Conservation (phyloP, 2,113 vertebrate genomes). For the Glareola pratincola region DNA sequence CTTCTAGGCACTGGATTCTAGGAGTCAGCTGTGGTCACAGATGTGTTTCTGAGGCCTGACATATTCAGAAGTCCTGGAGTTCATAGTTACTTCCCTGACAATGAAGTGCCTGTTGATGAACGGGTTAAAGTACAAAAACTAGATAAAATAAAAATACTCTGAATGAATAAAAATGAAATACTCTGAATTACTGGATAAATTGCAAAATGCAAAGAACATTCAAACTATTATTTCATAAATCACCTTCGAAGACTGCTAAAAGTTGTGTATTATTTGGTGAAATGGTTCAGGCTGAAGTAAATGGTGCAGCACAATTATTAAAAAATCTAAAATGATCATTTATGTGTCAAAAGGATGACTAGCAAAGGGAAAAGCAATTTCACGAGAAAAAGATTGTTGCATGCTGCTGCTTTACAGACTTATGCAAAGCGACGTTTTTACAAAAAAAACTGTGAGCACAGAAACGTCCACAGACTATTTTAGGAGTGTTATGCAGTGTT, state of each 20-base stretch:
- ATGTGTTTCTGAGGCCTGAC: neutral
- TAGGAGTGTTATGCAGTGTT: neutral
- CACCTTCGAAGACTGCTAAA: neutral
- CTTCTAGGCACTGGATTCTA: neutral
- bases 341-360: constrained; percentile 22
- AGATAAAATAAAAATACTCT: neutral
- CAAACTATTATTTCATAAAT: constrained; percentile 22
- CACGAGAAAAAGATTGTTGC: neutral
- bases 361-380: neutral
- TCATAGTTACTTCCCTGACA: neutral
- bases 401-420: constrained; percentile 1
- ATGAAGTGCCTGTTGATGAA: neutral
- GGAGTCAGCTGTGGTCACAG: neutral
- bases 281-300: constrained; percentile 25
- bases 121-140: neutral
- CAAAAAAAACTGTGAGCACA: neutral
- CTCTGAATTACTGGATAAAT: neutral
- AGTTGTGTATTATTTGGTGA: neutral
- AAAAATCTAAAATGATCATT: constrained; percentile 33
- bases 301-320: constrained; percentile 8
- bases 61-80: neutral
- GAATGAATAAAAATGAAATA: neutral
- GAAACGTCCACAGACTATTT: neutral
- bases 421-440: neutral
- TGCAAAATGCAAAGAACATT: constrained; percentile 14